Conservation (phyloP, 1,140 invertebrate species). For the Thaumetopoea pityocampa region DNA sequence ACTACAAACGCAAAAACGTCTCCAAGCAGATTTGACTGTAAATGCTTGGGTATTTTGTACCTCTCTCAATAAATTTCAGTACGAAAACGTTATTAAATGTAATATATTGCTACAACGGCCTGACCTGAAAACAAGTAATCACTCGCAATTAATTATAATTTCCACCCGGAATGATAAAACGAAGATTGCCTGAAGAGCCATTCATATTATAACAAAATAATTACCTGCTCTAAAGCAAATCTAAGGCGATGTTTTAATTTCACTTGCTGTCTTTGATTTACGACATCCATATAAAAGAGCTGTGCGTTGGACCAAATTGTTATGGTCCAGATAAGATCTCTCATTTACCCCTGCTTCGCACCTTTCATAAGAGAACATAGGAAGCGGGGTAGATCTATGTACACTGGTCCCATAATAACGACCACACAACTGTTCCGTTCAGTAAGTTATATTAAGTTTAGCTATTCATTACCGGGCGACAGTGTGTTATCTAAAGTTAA, state of each 20-base stretch:
- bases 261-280: constrained; percentile 33
- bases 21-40: too few species aligned
- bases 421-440: constrained; percentile 17
- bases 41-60: too few species aligned
- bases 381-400: constrained; percentile 6
- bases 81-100: constrained; percentile 12
- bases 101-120: constrained; percentile 23
- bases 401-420: constrained; percentile 19
- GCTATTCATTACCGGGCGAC: constrained; percentile 30
- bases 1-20: too few species aligned
- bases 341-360: constrained; percentile 5
- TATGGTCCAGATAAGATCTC: constrained; percentile 10
- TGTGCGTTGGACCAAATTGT: constrained; percentile 22
- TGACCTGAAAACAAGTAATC: constrained; percentile 21
- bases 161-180: constrained; percentile 22
- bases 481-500: constrained; percentile 27
- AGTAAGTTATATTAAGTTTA: constrained; percentile 37
- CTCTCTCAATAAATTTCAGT: constrained; percentile 3
- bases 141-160: constrained; percentile 25
- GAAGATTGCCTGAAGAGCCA: constrained; percentile 14
- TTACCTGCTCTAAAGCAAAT: constrained; percentile 25
- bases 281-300: constrained; percentile 38
- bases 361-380: constrained; percentile 3
- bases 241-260: constrained; percentile 35
- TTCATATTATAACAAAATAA: constrained; percentile 22